These are phyloP conservation scores for Hycleus cichorii DNA, from an alignment of 1,140 invertebrate genomes.

Conservation along the genomic window DNA sequence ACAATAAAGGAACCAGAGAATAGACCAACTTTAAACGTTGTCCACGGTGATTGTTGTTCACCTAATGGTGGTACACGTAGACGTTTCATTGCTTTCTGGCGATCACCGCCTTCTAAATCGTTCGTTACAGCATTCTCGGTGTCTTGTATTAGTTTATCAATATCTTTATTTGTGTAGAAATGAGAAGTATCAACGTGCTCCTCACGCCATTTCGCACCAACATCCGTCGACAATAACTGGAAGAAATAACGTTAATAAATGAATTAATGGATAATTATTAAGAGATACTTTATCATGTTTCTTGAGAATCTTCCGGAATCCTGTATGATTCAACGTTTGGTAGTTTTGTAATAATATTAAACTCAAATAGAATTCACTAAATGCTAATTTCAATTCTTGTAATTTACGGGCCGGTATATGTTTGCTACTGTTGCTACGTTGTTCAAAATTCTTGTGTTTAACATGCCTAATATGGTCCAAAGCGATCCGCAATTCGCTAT, in stretches of 20 bases:
- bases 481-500: conserved; percentile 60
- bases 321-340: conserved; percentile 82
- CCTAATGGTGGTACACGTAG: conserved; percentile 78
- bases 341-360: conserved; percentile 70
- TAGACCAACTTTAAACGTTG: conserved; percentile 76
- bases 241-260: conserved; percentile 7
- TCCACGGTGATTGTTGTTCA: conserved; percentile 75
- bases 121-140: conserved; percentile 75
- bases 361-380: conserved; percentile 86
- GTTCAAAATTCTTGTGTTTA: no score
- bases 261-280: no score
- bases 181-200: conserved; percentile 73
- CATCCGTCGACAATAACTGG: conserved; percentile 50
- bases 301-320: conserved; percentile 89
- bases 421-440: conserved; percentile 16
- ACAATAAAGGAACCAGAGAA: conserved; percentile 76
- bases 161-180: conserved; percentile 84
- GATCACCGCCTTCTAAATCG: conserved; percentile 75
- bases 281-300: conserved; percentile 80
- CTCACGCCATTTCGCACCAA: conserved; percentile 64
- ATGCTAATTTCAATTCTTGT: conserved; percentile 83
- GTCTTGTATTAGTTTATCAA: conserved; percentile 77
- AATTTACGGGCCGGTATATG: conserved; percentile 56
- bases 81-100: conserved; percentile 80
- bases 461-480: conserved; percentile 45